phyloP scores from a whole-genome alignment of 2,888 invertebrate species.

The Silvanus unidentatus region DNA sequence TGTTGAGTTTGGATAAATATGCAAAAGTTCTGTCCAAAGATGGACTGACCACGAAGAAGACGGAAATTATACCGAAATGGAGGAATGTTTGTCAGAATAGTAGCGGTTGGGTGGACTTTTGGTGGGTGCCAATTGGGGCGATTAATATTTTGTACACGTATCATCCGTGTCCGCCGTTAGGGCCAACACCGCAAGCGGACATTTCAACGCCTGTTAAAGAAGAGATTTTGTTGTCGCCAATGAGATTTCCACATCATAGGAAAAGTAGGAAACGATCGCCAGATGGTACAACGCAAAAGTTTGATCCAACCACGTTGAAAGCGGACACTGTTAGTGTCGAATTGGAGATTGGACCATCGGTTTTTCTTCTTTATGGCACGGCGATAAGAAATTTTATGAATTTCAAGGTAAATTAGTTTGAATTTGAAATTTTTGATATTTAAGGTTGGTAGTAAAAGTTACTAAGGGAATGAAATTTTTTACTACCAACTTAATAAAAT shows the following conservation, averaged over 20 bases:
- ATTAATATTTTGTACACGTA: conserved; percentile 86
- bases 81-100: conserved; percentile 67
- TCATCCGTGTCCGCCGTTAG: conserved; percentile 85
- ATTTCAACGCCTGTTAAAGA: conserved; percentile 93
- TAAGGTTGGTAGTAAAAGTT: too few species aligned
- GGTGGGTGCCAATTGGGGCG: conserved; percentile 92
- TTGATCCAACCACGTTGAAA: conserved; percentile 79
- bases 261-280: conserved; percentile 40
- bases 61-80: conserved; percentile 64
- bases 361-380: conserved; percentile 85
- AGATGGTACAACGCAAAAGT: conserved; percentile 63
- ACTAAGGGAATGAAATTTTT: too few species aligned
- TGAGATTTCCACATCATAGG: conserved; percentile 72
- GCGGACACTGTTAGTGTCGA: conserved; percentile 90
- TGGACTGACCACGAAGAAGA: conserved; percentile 52
- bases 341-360: conserved; percentile 90
- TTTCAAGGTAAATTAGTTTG: conserved; percentile 64
- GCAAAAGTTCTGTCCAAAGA: conserved; percentile 78
- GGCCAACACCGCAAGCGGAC: conserved; percentile 83
- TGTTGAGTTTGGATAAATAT: conserved; percentile 80
- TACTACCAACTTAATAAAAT: background rate
- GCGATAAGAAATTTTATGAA: conserved; percentile 84
- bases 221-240: conserved; percentile 84
- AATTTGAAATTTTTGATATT: conserved; percentile 2
- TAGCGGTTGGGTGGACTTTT: conserved; percentile 90